A percentile compares a stretch with the other conserved stretches of the same genome.
Evolutionary conservation across 2,888 invertebrate genomes (phyloP).

Genomic region (Liodrosophila aerea): DNA sequence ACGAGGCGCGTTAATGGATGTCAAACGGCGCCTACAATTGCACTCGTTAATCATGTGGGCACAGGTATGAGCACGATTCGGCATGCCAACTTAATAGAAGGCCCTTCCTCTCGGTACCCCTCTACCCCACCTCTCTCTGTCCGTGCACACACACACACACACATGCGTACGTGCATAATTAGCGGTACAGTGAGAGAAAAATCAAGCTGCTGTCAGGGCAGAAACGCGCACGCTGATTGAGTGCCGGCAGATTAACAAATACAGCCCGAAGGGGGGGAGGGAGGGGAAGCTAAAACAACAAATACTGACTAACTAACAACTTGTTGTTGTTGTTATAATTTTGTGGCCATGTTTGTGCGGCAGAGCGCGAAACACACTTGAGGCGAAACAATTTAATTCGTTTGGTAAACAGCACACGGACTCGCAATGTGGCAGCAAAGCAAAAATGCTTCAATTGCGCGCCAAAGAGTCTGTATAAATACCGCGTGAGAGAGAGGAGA

Average conservation of each 20-base stretch:
- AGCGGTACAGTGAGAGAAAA: constrained; percentile 36
- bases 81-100: constrained; percentile 49
- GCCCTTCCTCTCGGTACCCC: constrained; percentile 14
- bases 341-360: constrained; percentile 56
- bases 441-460: constrained; percentile 20
- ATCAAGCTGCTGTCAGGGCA: constrained; percentile 39
- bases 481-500: constrained; percentile 10
- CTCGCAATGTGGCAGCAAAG: constrained; percentile 44
- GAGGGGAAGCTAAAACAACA: constrained; percentile 18
- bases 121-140: background rate
- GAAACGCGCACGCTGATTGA: constrained; percentile 58
- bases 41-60: constrained; percentile 64
- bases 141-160: no score
- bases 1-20: constrained; percentile 74
- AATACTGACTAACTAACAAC: constrained; percentile 4
- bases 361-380: constrained; percentile 74
- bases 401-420: constrained; percentile 72
- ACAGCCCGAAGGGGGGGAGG: constrained; percentile 42
- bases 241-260: constrained; percentile 73
- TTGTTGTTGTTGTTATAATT: constrained; percentile 12
- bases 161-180: constrained; percentile 64
- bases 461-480: constrained; percentile 46
- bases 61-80: constrained; percentile 44
- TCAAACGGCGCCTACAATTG: constrained; percentile 53
- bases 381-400: constrained; percentile 78